A percentile compares a stretch with the other conserved stretches of the same genome.
Conservation (phyloP, 2,113 vertebrate genomes). For the Notechis scutatus region DNA sequence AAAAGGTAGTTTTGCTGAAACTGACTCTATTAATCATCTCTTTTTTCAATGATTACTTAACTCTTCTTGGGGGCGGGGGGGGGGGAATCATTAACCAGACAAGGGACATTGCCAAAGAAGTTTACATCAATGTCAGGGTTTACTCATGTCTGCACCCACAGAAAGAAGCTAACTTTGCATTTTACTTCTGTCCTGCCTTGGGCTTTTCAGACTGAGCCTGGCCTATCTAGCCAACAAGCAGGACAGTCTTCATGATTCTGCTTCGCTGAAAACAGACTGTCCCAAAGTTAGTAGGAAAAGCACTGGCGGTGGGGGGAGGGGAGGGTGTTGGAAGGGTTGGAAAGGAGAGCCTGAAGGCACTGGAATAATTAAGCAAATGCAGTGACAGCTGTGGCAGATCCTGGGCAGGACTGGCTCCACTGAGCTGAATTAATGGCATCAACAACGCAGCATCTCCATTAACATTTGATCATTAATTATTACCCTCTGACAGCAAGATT, state of each 20-base stretch:
- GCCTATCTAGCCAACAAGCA: conserved; percentile 56
- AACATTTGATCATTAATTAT: conserved; percentile 89
- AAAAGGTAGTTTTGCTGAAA: background rate
- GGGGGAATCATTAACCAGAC: background rate
- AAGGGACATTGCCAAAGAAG: background rate
- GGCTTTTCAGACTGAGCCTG: conserved; percentile 51
- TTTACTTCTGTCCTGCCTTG: conserved; percentile 48
- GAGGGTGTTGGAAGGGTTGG: conserved; percentile 1
- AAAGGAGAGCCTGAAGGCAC: conserved; percentile 72
- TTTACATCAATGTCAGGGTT: background rate
- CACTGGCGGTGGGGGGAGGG: background rate
- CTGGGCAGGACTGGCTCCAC: conserved; percentile 83
- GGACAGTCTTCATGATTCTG: conserved; percentile 69
- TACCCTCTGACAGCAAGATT: conserved; percentile 79
- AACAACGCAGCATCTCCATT: conserved; percentile 82
- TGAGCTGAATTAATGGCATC: conserved; percentile 92
- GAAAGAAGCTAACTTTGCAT: conserved; percentile 20
- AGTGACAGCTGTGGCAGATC: conserved; percentile 90
- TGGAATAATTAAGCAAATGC: conserved; percentile 90
- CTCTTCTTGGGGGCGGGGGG: background rate
- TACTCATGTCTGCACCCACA: background rate
- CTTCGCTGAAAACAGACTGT: conserved; percentile 74
- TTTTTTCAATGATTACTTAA: background rate
- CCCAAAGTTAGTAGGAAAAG: conserved; percentile 67
- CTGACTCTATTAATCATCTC: background rate